Evolutionary conservation across 2,888 invertebrate genomes (phyloP).

Genomic region (Diaperis boleti): DNA sequence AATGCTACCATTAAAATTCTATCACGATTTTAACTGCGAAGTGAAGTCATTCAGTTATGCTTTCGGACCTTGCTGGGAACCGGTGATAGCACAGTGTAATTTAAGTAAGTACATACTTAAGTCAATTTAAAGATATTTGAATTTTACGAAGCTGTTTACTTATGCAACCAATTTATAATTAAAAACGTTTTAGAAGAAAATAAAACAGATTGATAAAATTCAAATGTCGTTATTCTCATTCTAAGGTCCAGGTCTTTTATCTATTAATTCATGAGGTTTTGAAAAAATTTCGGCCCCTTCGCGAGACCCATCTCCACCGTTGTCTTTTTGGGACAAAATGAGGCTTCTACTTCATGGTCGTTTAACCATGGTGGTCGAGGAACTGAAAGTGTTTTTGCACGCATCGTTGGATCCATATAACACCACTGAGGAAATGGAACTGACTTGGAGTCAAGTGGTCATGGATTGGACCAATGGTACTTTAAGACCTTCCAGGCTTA

Average conservation of each 20-base stretch:
- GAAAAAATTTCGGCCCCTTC: conserved; percentile 90
- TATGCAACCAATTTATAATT: no score
- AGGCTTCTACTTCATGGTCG: conserved; percentile 93
- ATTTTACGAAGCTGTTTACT: no score
- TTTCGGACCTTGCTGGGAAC: conserved; percentile 99
- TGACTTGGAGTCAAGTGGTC: conserved; percentile 93
- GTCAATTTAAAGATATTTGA: no score
- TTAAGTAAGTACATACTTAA: conserved; percentile 68
- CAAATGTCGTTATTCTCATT: no score
- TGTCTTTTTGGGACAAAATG: conserved; percentile 98
- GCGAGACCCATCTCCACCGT: conserved; percentile 90
- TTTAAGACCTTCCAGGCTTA: background rate
- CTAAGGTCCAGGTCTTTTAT: no score
- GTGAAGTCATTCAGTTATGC: conserved; percentile 91
- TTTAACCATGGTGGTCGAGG: conserved; percentile 87
- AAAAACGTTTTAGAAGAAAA: no score
- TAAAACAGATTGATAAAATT: no score
- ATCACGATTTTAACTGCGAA: conserved; percentile 97
- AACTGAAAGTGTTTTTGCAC: conserved; percentile 91
- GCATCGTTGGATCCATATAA: conserved; percentile 98
- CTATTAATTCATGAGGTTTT: conserved; percentile 73
- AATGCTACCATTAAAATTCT: conserved; percentile 96
- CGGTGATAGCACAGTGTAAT: conserved; percentile 92
- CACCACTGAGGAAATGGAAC: conserved; percentile 98
- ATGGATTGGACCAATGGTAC: conserved; percentile 96